Conservation (phyloP, 2,888 invertebrate genomes). For the Neuroscelio doddi region DNA sequence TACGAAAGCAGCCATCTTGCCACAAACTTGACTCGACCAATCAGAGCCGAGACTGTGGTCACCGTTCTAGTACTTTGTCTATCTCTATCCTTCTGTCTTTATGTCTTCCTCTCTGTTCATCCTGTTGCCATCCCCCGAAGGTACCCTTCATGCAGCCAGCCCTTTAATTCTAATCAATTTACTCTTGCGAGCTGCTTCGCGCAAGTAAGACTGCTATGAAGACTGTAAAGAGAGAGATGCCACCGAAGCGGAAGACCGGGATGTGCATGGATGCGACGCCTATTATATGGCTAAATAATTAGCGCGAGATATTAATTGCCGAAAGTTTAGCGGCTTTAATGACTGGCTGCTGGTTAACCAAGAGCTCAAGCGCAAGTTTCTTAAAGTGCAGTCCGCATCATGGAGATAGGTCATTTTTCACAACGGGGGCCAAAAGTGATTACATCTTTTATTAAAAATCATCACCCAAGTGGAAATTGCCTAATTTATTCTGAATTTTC, state of each 20-base stretch:
- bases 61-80: constrained; percentile 65
- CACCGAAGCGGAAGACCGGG: constrained; percentile 42
- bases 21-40: constrained; percentile 73
- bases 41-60: constrained; percentile 72
- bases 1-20: constrained; percentile 69
- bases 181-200: constrained; percentile 60
- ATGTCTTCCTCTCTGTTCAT: constrained; percentile 39
- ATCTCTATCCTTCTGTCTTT: constrained; percentile 43
- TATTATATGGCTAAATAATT: constrained; percentile 67
- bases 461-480: too few species aligned
- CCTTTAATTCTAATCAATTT: constrained; percentile 72
- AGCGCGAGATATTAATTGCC: constrained; percentile 66
- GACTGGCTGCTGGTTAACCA: constrained; percentile 42
- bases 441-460: too few species aligned
- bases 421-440: too few species aligned
- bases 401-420: too few species aligned
- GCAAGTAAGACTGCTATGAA: constrained; percentile 44
- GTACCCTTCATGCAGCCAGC: constrained; percentile 53
- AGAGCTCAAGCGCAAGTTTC: neutral
- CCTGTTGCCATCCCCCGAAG: constrained; percentile 44
- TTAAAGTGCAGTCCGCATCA: neutral
- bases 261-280: constrained; percentile 53
- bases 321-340: constrained; percentile 60
- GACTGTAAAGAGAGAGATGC: constrained; percentile 36
- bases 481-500: too few species aligned